These are phyloP conservation scores for Eupristina koningsbergeri DNA, from an alignment of 1,140 invertebrate species.

Conservation along the genomic window DNA sequence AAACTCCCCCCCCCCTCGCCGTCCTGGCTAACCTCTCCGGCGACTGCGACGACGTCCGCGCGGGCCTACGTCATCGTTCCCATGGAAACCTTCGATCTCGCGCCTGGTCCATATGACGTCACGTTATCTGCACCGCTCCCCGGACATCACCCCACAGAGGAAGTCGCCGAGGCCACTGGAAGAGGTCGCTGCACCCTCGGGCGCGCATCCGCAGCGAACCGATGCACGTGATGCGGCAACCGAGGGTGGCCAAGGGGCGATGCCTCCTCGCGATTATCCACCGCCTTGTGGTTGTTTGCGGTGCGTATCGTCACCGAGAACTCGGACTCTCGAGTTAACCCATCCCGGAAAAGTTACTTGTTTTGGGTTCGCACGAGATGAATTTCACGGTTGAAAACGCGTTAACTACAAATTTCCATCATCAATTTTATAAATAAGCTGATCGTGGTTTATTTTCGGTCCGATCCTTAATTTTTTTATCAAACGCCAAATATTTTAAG, in stretches of 20 bases:
- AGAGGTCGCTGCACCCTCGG: slow-evolving; percentile 23
- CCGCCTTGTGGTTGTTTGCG: background rate
- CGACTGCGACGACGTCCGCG: background rate
- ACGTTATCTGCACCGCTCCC: background rate
- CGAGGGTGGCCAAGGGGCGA: too few species aligned
- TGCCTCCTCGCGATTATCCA: too few species aligned
- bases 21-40: too few species aligned
- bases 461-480: background rate
- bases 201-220: background rate
- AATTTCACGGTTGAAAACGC: background rate
- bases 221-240: slow-evolving; percentile 37
- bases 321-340: too few species aligned
- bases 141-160: background rate
- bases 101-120: slow-evolving; percentile 15
- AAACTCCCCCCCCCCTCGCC: background rate
- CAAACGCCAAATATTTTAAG: background rate
- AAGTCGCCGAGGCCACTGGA: background rate
- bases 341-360: too few species aligned
- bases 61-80: slow-evolving; percentile 52
- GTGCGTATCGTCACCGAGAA: too few species aligned
- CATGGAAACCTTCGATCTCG: slow-evolving; percentile 48
- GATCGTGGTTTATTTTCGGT: background rate
- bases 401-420: too few species aligned
- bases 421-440: background rate
- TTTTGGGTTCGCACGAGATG: too few species aligned